Evolutionary conservation across 30 jellyfish, hydroid and myxozoan species (phyloP).

Genomic region (Pelagia noctiluca): DNA sequence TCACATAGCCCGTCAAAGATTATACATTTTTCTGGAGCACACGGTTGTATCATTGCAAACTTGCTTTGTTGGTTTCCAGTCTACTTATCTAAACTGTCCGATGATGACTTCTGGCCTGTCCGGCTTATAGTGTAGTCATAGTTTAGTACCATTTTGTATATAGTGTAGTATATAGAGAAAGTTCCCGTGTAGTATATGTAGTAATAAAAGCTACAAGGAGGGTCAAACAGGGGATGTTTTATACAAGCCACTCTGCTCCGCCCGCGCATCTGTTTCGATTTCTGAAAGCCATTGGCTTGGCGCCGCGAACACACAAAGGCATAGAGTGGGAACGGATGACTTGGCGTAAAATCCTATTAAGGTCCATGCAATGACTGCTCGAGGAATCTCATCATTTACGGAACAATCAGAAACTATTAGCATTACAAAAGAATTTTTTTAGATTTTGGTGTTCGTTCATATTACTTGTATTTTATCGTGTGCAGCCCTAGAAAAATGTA

Average conservation of each 20-base stretch:
- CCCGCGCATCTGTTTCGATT: constrained; percentile 74
- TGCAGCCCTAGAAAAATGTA: too few species aligned
- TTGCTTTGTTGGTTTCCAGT: too few species aligned
- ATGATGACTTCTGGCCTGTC: too few species aligned
- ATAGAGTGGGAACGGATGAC: constrained; percentile 80
- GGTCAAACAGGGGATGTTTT: constrained; percentile 52
- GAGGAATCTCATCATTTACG: constrained; percentile 62
- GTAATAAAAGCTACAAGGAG: too few species aligned
- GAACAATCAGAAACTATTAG: constrained; percentile 38
- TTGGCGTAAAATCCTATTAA: constrained; percentile 70
- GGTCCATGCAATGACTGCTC: constrained; percentile 73
- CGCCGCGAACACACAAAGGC: constrained; percentile 78
- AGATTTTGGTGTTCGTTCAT: constrained; percentile 14
- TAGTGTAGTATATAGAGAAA: too few species aligned
- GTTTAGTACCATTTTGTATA: too few species aligned
- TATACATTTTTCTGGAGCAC: too few species aligned
- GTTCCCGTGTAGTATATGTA: too few species aligned
- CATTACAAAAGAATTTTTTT: constrained; percentile 31
- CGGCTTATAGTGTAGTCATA: too few species aligned
- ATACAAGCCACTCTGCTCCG: constrained; percentile 74
- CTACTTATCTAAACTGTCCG: too few species aligned
- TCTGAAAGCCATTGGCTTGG: constrained; percentile 77
- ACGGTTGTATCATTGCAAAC: too few species aligned
- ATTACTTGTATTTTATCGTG: constrained; percentile 3
- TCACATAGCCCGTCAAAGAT: too few species aligned